Percentiles rank a stretch among this genome's conserved stretches.
Conservation (phyloP, 2,797 vertebrate genomes). For the Oophaga sylvatica region DNA sequence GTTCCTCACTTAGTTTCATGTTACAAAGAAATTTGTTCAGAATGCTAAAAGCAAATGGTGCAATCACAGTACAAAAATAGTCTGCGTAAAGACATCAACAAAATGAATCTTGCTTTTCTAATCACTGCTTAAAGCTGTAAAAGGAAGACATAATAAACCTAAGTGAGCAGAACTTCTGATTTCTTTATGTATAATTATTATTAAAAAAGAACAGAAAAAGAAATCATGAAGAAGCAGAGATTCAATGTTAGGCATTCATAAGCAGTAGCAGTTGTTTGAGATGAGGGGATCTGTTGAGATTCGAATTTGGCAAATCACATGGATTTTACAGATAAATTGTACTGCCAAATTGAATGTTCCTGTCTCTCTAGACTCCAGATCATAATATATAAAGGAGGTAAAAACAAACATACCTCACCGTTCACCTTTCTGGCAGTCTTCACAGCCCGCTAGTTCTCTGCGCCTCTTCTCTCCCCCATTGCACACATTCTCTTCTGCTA, state of each 20-base stretch:
- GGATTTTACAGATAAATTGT: too few species aligned
- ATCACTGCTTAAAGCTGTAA: neutral
- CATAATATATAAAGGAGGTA: too few species aligned
- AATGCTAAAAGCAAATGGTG: constrained; percentile 46
- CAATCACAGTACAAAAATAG: constrained; percentile 18
- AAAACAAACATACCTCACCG: too few species aligned
- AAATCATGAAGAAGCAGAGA: neutral
- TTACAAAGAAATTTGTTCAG: constrained; percentile 53
- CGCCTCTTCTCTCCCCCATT: too few species aligned
- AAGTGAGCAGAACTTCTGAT: neutral
- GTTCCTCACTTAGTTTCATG: constrained; percentile 52
- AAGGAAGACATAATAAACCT: neutral
- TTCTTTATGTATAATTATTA: neutral
- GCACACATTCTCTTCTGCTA: too few species aligned
- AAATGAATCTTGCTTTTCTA: constrained; percentile 2
- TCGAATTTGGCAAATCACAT: too few species aligned
- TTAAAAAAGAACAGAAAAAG: neutral
- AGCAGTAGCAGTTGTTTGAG: neutral
- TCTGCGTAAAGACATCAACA: neutral
- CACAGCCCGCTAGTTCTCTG: too few species aligned
- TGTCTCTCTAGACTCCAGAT: too few species aligned
- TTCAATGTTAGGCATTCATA: neutral
- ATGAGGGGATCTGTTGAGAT: too few species aligned
- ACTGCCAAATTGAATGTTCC: too few species aligned
- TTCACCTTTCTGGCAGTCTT: too few species aligned